A percentile compares a stretch with the other conserved stretches of the same genome.
Evolutionary conservation across 1,140 invertebrate genomes (phyloP).

Genomic region (Drosophila albomicans): DNA sequence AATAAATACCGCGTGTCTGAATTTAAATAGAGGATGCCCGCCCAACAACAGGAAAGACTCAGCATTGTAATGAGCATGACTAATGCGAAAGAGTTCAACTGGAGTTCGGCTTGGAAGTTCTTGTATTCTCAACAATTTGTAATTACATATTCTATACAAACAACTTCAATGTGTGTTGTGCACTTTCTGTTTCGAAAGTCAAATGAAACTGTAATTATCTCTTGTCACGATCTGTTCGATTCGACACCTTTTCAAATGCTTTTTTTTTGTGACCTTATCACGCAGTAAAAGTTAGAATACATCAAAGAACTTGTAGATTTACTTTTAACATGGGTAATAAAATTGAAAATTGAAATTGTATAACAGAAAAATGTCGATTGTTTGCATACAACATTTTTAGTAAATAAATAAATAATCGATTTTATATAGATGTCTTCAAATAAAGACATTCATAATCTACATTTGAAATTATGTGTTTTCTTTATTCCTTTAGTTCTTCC

Average conservation of each 20-base stretch:
- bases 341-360: too few species aligned
- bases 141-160: constrained; percentile 15
- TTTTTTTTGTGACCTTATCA: constrained; percentile 1
- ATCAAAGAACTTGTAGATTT: too few species aligned
- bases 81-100: constrained; percentile 21
- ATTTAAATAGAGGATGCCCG: constrained; percentile 43
- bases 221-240: constrained; percentile 32
- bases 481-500: too few species aligned
- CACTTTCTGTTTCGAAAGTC: constrained; percentile 25
- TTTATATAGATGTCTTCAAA: too few species aligned
- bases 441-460: too few species aligned
- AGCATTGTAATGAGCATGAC: constrained; percentile 35
- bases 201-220: constrained; percentile 30
- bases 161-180: neutral
- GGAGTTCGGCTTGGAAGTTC: neutral
- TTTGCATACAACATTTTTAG: too few species aligned
- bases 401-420: too few species aligned
- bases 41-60: constrained; percentile 30
- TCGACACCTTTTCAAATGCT: constrained; percentile 15
- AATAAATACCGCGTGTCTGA: constrained; percentile 12
- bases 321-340: too few species aligned
- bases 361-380: too few species aligned
- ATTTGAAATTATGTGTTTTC: too few species aligned
- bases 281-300: neutral
- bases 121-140: neutral